Evolutionary conservation across 2,113 vertebrate species (phyloP), one percentile per base, ranked within the genome.

Genomic region (Channa argus): DNA sequence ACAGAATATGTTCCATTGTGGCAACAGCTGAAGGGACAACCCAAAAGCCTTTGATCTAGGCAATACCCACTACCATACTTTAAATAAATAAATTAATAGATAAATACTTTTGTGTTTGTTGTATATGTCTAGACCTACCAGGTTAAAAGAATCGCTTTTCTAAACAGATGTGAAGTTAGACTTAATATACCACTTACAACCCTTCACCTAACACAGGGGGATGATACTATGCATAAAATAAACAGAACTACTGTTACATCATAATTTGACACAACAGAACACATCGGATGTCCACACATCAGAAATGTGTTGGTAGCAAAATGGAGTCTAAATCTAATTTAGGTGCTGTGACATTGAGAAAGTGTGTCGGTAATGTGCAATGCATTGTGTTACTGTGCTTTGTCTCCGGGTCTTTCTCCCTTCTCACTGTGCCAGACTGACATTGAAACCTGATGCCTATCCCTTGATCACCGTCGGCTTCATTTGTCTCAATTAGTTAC

Each of bases 401-500:
- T 53, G 55, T 49, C 53, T 71, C 9, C 34, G 37, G 63, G 34
- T 76, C 10, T 62, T 3, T 8, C 36, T 64, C 34, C 13, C 5
- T 24, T 68, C 43, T 80, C 70, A 77, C 56, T 82, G 76, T 86
- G 70, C 55, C 52, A 59, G 70, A 87, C 75, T 88, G 88, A 91
- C 85, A 86, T 84, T 88, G 90, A 88, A 72, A 80, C 70, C 41
- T 63, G 65, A 70, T 71, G 72, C 82, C 82, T 86, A 89, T 92
- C 66, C 75, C 80, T 90, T 90, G 85, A 92, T 93, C 88, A 90
- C 73, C 69, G 43, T 71, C 54, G 62, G 63, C 69, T 86, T 91
- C 84, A 92, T 94, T 92, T 91, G 84, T 93, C 92, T 92, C 87
- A 92, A 93, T 94, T 94, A 92, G 77, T 74, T n/a, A n/a, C 13